Evolutionary conservation across 2,797 vertebrate genomes (phyloP), one percentile per base, ranked within the genome.

Genomic region (Coregonus suidteri): DNA sequence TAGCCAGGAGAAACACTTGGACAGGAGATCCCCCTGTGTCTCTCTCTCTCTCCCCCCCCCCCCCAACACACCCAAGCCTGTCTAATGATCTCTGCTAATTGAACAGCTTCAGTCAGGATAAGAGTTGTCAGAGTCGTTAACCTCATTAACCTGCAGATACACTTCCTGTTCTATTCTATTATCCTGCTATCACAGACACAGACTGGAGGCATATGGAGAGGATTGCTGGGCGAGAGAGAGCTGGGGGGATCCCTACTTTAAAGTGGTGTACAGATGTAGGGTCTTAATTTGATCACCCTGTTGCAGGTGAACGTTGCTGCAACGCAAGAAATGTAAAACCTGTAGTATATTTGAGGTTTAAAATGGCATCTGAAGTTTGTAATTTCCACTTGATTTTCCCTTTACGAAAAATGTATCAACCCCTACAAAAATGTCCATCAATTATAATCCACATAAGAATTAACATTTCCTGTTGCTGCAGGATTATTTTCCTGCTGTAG

Each of bases 1-100:
- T 59, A 81, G 16, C 80, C 53, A 76, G 71, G 80, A 87, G 85
- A 75, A 41, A 41, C 37, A 41, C 6, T 41, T 1, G 6, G 37
- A 7, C 37, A 41, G 37, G 41, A 75, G 15, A 20, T 18, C 13
- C 11, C 34, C 16, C 34, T 41, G 41, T 35, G 68, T 75, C 82
- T 73, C 31, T 80, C 65, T 73, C 41, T 62, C 66, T 68, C 30
- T 15, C 14, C 31, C 34, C 13, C 9, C 11, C 16, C 65, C 34
- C 65, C 34, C 65, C 15, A 14, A 31, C 31, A 14, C 47, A 72
- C 4, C 41, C 47, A 72, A 30, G 70, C 41, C 37, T n/a, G 34
- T 20, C 37, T 51, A 71, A 71, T 71, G 4, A 31, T n/a, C 37
- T 37, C 68, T 71, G 37, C n/a, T 71, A 71, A 41, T 71, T 71